Evolutionary conservation across 2,113 vertebrate genomes (phyloP), one percentile per base, ranked within the genome.

Genomic region (Verasper variegatus): DNA sequence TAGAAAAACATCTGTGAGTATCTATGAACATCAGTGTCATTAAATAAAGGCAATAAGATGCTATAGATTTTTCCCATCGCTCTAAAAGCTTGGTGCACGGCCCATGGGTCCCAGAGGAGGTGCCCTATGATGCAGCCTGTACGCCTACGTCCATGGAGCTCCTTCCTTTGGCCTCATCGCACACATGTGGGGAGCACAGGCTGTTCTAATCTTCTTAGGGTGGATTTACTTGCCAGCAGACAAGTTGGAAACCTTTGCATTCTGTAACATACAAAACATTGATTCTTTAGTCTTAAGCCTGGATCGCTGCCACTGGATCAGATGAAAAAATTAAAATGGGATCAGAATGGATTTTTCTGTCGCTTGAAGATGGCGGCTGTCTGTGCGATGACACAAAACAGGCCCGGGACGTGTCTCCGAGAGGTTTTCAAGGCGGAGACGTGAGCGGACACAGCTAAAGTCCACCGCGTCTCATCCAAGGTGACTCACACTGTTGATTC

Each of bases 181-280:
- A 80, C 66, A 72, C 65, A 69, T 24, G 55, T 60, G 69, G 21
- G 67, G 58, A 68, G 59, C n/a, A 47, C 72, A 71, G 67, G 84
- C 62, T 26, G 4, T 51, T 75, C 58, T 89, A 89, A 92, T 92
- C 91, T 89, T 86, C 90, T 91, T 89, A 88, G 66, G 18, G 18
- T 74, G 82, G 82, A 91, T 89, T 87, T 79, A 69, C 78, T 79
- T 81, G 47, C 40, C 23, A 20, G 67, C 49, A 80, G 70, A 76
- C 82, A 76, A 69, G 74, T n/a, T 71, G 71, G 49, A 66, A 78
- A 83, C 81, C 76, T 76, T 76, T 59, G 67, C n/a, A 70, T 61
- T 51, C 24, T 45, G 54, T 76, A 70, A 66, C 83, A 81, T 78
- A 73, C 45, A 37, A 64, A 74, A 68, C 10, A 45, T 49, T 58